A percentile compares a stretch with the other conserved stretches of the same genome.
Conservation (phyloP, 2,113 vertebrate genomes). For the Mustela lutreola region DNA sequence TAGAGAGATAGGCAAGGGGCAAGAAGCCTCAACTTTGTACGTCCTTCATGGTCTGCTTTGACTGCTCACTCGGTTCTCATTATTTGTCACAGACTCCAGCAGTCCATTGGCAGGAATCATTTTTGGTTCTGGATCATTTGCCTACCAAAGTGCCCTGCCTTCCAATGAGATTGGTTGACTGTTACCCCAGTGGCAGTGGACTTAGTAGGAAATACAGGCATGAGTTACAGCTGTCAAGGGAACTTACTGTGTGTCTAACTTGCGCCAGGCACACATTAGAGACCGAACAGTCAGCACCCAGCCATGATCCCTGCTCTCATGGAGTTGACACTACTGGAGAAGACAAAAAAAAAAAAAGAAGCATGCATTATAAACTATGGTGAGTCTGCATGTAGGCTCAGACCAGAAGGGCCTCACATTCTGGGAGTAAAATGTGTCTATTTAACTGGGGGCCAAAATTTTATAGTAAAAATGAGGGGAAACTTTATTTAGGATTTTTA, state of each 20-base stretch:
- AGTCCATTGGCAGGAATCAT: neutral
- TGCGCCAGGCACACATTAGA: neutral
- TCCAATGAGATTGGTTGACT: neutral
- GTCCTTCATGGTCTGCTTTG: neutral
- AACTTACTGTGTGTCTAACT: neutral
- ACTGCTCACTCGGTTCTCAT: neutral
- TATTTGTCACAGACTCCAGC: conserved; percentile 39
- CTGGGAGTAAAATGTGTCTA: conserved; percentile 6
- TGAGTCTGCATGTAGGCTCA: neutral
- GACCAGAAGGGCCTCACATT: neutral
- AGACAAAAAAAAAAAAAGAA: neutral
- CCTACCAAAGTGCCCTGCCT: neutral
- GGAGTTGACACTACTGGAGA: neutral
- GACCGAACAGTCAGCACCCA: neutral
- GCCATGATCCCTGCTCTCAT: neutral
- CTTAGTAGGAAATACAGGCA: neutral
- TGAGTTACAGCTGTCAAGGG: neutral
- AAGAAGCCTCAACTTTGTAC: neutral
- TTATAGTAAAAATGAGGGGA: conserved; percentile 7
- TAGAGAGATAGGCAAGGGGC: neutral
- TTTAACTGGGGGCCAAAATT: conserved; percentile 25
- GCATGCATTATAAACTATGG: neutral
- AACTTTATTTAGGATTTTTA: conserved; percentile 4
- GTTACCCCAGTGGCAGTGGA: neutral
- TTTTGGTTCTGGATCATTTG: conserved; percentile 56